A percentile compares a stretch with the other conserved stretches of the same genome.
phyloP scores from a whole-genome alignment of 2,113 vertebrate species.

The Corapipo altera region DNA sequence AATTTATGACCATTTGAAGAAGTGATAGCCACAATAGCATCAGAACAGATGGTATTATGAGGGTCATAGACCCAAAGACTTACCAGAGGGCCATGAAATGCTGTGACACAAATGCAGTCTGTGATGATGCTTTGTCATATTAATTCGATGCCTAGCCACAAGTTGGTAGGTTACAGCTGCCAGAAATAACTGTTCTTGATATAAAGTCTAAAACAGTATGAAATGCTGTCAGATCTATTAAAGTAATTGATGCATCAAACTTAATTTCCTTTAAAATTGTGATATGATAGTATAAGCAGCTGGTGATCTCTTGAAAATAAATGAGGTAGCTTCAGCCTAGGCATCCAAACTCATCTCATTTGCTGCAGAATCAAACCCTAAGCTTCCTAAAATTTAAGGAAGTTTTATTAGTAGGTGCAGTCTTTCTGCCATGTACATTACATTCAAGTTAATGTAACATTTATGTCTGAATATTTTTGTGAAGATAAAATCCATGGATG shows the following conservation, averaged over 20 bases:
- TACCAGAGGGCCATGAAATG: constrained; percentile 3
- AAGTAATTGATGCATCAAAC: background rate
- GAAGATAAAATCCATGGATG: background rate
- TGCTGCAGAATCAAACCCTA: background rate
- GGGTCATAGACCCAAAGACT: background rate
- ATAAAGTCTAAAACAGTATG: background rate
- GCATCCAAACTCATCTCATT: background rate
- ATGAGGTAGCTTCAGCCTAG: background rate
- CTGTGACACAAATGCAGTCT: background rate
- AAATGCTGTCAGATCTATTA: background rate
- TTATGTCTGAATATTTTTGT: background rate
- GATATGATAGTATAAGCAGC: background rate
- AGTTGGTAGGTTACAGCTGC: constrained; percentile 11
- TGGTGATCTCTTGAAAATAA: background rate
- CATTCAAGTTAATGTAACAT: background rate
- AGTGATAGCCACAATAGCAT: background rate
- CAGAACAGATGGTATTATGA: background rate
- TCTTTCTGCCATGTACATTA: background rate
- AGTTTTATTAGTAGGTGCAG: background rate
- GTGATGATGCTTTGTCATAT: constrained; percentile 8
- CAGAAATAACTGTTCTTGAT: constrained; percentile 33
- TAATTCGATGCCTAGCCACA: background rate
- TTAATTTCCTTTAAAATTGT: constrained; percentile 20
- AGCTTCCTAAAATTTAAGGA: background rate
- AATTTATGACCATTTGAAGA: constrained; percentile 24